Evolutionary conservation across 2,888 invertebrate species (phyloP).

Genomic region (Polietes domitor): DNA sequence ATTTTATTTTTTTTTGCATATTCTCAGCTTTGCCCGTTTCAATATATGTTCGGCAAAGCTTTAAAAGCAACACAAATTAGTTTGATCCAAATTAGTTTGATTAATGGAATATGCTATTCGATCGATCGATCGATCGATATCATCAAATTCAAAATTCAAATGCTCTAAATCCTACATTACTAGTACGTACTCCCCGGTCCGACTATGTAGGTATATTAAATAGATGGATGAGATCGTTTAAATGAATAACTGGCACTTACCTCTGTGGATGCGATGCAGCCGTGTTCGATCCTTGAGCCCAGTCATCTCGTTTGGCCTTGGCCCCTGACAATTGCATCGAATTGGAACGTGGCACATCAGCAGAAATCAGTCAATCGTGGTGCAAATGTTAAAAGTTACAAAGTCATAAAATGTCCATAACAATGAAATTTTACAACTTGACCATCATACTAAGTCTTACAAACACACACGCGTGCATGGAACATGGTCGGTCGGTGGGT

Average conservation of each 20-base stretch:
- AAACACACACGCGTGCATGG: not conserved
- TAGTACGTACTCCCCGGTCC: slow-evolving; percentile 64
- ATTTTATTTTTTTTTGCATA: not conserved
- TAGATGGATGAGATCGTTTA: not conserved
- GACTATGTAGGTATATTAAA: slow-evolving; percentile 27
- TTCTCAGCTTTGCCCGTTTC: no score
- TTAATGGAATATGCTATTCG: slow-evolving; percentile 18
- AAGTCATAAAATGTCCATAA: slow-evolving; percentile 28
- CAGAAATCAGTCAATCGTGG: no score
- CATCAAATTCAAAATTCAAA: slow-evolving; percentile 24
- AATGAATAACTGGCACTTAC: slow-evolving; percentile 3
- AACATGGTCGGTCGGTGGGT: not conserved
- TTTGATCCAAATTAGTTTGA: not conserved
- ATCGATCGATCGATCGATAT: not conserved
- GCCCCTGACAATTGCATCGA: no score
- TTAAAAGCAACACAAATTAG: no score
- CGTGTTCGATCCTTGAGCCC: not conserved
- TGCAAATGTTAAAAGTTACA: slow-evolving; percentile 10
- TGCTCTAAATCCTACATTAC: slow-evolving; percentile 53
- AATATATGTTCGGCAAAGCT: no score
- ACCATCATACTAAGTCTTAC: not conserved
- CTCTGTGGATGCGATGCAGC: not conserved
- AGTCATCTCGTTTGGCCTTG: not conserved
- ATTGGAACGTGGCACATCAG: no score
- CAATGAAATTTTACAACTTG: slow-evolving; percentile 21